Percentiles rank a stretch among this genome's conserved stretches.
Conservation (phyloP, 2,113 vertebrate genomes). For the Syngnathoides biaculeatus region DNA sequence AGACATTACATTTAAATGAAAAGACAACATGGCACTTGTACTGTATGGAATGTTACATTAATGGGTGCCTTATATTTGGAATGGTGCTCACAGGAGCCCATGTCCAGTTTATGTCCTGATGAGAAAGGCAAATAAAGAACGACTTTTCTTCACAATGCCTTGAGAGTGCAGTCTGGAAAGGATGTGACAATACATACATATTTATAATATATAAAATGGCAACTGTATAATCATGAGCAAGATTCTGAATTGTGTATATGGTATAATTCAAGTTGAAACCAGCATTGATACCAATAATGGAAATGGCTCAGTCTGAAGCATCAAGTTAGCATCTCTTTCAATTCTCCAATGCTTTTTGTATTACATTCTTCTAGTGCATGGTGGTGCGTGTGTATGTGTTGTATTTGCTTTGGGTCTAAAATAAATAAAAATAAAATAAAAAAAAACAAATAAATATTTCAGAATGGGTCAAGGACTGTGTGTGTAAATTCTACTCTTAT, state of each 20-base stretch:
- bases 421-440: slow-evolving; percentile 71
- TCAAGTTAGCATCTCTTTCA: slow-evolving; percentile 68
- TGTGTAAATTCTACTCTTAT: neutral
- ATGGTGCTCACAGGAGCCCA: slow-evolving; percentile 28
- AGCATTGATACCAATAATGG: slow-evolving; percentile 21
- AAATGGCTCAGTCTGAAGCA: slow-evolving; percentile 35
- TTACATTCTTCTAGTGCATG: slow-evolving; percentile 80
- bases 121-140: slow-evolving; percentile 36
- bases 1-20: neutral
- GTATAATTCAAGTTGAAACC: slow-evolving; percentile 23
- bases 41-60: slow-evolving; percentile 30
- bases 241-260: slow-evolving; percentile 12
- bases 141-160: slow-evolving; percentile 5
- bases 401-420: slow-evolving; percentile 93
- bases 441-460: slow-evolving; percentile 89
- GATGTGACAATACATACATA: slow-evolving; percentile 15
- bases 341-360: slow-evolving; percentile 62
- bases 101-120: slow-evolving; percentile 22
- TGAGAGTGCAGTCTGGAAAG: slow-evolving; percentile 30
- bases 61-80: slow-evolving; percentile 62
- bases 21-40: neutral
- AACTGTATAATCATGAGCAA: neutral
- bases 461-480: slow-evolving; percentile 54
- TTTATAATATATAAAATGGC: slow-evolving; percentile 9
- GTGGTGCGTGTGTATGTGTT: slow-evolving; percentile 94